A percentile compares a stretch with the other conserved stretches of the same genome.
Conservation (phyloP, 64 coral and sea anemone genomes). For the Exaiptasia diaphana region DNA sequence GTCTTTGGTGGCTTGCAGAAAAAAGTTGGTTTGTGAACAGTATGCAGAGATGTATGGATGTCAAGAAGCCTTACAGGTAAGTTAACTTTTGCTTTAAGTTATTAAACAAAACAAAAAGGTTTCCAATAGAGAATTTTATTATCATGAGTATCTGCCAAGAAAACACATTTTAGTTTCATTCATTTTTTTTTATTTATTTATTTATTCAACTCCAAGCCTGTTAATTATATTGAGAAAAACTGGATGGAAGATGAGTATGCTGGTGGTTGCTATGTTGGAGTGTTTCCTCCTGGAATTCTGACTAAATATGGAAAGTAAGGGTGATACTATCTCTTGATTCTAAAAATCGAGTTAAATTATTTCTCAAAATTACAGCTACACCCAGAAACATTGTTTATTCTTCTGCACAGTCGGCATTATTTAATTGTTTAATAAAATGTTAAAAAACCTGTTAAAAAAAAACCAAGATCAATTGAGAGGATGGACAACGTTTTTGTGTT, state of each 20-base stretch:
- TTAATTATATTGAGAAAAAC: conserved; percentile 64
- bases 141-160: too few species aligned
- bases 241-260: conserved; percentile 74
- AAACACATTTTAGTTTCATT: too few species aligned
- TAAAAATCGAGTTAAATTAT: too few species aligned
- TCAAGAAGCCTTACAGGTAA: conserved; percentile 63
- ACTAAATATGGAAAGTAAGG: conserved; percentile 68
- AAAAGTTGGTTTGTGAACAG: conserved; percentile 48
- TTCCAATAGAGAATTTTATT: too few species aligned
- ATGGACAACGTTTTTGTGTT: too few species aligned
- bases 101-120: too few species aligned
- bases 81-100: not conserved
- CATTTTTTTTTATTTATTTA: not conserved
- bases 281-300: conserved; percentile 48
- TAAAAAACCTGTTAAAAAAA: too few species aligned
- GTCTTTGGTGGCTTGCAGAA: not conserved
- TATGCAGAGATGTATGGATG: conserved; percentile 53
- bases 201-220: conserved; percentile 13
- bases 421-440: too few species aligned
- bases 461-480: too few species aligned
- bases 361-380: too few species aligned
- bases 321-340: not conserved
- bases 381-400: too few species aligned
- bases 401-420: too few species aligned
- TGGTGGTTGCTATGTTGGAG: conserved; percentile 68